These are phyloP conservation scores for Dendrolimus punctatus DNA, from an alignment of 1,140 invertebrate species.

Conservation along the genomic window DNA sequence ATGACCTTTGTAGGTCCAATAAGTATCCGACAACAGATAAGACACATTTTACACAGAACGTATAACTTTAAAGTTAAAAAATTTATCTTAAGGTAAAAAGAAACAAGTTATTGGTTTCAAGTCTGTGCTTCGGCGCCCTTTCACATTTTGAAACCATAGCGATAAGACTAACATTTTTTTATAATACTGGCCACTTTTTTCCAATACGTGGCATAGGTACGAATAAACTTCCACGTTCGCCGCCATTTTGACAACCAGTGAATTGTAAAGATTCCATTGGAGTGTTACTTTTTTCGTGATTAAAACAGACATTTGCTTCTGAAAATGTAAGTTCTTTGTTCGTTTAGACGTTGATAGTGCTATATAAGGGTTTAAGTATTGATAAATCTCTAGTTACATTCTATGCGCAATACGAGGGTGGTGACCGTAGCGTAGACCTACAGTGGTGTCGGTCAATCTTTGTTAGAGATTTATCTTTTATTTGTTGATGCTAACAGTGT, in stretches of 20 bases:
- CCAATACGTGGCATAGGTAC: conserved; percentile 84
- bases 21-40: no score
- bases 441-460: conserved; percentile 53
- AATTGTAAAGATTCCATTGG: conserved; percentile 80
- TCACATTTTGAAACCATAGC: no score
- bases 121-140: no score
- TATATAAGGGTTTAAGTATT: conserved; percentile 1
- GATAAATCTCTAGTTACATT: conserved; percentile 7
- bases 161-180: conserved; percentile 4
- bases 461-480: conserved; percentile 15
- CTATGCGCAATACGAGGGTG: conserved; percentile 31
- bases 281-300: conserved; percentile 78
- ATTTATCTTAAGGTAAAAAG: no score
- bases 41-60: no score
- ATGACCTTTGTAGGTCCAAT: no score
- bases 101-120: no score
- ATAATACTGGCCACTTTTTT: conserved; percentile 60
- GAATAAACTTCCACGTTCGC: conserved; percentile 81
- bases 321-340: conserved; percentile 73
- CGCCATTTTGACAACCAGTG: conserved; percentile 84
- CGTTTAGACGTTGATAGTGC: conserved; percentile 7
- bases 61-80: no score
- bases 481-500: conserved; percentile 4
- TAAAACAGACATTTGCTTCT: conserved; percentile 75
- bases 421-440: conserved; percentile 46